Conservation (phyloP, 2,797 vertebrate genomes). For the Rhinogobio ventralis region DNA sequence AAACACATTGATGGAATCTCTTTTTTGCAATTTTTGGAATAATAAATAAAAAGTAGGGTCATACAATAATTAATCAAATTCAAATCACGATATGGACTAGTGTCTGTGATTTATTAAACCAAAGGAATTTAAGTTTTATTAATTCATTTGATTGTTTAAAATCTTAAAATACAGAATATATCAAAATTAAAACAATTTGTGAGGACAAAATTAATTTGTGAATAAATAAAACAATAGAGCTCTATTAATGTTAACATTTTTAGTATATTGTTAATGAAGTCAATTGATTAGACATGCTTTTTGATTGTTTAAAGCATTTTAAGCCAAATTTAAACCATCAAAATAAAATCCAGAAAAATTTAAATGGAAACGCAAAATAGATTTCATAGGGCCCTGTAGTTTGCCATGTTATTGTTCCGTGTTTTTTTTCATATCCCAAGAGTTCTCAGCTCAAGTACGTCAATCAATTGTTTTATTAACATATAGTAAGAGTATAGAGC, state of each 20-base stretch:
- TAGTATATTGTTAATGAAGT: not conserved
- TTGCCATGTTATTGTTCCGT: not conserved
- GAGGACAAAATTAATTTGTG: not conserved
- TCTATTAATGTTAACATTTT: too few species aligned
- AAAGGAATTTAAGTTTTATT: not conserved
- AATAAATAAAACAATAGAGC: not conserved
- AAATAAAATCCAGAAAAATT: not conserved
- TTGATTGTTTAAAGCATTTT: not conserved
- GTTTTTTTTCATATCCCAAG: not conserved
- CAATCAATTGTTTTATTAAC: not conserved
- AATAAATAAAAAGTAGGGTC: not conserved
- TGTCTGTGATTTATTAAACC: not conserved
- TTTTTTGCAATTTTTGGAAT: not conserved
- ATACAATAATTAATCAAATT: not conserved
- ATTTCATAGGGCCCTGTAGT: not conserved
- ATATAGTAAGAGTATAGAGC: not conserved
- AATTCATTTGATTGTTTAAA: not conserved
- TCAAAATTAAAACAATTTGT: not conserved
- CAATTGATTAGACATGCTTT: not conserved
- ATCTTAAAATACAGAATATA: not conserved
- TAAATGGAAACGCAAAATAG: too few species aligned
- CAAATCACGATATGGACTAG: not conserved
- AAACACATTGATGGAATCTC: not conserved
- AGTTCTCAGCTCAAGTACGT: not conserved
- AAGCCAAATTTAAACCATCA: not conserved